Evolutionary conservation across 2,888 invertebrate species (phyloP).

Genomic region (Phrixothrix hirtus): DNA sequence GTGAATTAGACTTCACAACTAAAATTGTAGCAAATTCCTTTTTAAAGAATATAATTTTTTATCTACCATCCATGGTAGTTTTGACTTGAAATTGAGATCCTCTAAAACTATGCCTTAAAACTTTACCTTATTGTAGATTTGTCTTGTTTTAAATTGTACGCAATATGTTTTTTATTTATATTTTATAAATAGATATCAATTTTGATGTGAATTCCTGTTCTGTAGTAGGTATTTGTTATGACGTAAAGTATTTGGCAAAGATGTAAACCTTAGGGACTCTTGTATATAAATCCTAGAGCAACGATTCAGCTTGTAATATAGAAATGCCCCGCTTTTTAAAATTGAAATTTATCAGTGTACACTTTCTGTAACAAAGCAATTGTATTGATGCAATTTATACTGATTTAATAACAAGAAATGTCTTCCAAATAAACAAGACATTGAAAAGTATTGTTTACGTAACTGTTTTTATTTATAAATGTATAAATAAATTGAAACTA

Average conservation of each 20-base stretch:
- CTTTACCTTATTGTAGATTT: too few species aligned
- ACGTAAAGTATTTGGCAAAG: conserved; percentile 19
- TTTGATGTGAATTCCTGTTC: conserved; percentile 17
- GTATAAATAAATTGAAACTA: too few species aligned
- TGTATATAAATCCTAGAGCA: conserved; percentile 29
- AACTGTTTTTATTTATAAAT: conserved; percentile 1
- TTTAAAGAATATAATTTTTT: conserved; percentile 16
- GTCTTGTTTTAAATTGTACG: conserved; percentile 19
- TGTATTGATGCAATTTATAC: conserved; percentile 56
- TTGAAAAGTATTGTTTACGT: conserved; percentile 38
- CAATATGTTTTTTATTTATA: conserved; percentile 38
- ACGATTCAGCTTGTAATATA: conserved; percentile 47
- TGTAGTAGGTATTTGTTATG: conserved; percentile 10
- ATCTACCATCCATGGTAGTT: conserved; percentile 11
- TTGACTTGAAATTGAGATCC: background rate
- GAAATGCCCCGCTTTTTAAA: conserved; percentile 40
- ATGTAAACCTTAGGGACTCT: conserved; percentile 21
- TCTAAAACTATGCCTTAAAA: too few species aligned
- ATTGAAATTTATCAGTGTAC: conserved; percentile 46
- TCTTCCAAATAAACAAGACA: conserved; percentile 58
- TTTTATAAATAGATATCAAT: conserved; percentile 33
- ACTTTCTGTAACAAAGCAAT: conserved; percentile 44
- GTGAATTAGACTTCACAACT: too few species aligned
- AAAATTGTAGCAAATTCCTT: conserved; percentile 12
- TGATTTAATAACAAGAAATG: conserved; percentile 56